Percentiles rank a stretch among this genome's conserved stretches.
phyloP scores from a whole-genome alignment of 1,140 invertebrate genomes.

The Plodia interpunctella region DNA sequence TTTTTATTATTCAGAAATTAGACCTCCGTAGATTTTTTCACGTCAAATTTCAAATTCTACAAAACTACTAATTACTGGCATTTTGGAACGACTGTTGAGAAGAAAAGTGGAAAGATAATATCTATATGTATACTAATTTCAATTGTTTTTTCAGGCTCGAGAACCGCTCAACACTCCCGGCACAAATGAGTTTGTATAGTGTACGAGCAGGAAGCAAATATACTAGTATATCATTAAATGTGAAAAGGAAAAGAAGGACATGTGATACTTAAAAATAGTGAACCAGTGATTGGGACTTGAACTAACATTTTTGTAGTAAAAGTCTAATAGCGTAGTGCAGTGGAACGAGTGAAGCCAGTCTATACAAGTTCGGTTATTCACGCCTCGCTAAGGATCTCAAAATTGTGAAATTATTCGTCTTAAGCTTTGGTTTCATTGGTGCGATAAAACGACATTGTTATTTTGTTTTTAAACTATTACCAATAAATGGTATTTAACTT shows the following conservation, averaged over 20 bases:
- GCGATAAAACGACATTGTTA: not conserved
- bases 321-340: conserved; percentile 51
- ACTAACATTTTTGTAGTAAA: conserved; percentile 48
- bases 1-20: too few relatives aligned
- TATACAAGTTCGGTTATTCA: conserved; percentile 46
- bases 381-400: conserved; percentile 53
- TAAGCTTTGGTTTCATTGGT: conserved; percentile 4
- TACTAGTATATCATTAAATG: conserved; percentile 66
- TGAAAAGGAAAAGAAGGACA: conserved; percentile 72
- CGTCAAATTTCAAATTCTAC: too few relatives aligned
- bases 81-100: too few relatives aligned
- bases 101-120: too few relatives aligned
- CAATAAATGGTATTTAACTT: too few relatives aligned
- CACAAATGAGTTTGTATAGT: conserved; percentile 84
- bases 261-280: conserved; percentile 64
- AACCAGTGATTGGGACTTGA: conserved; percentile 61
- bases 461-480: not conserved
- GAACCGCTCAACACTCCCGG: conserved; percentile 84
- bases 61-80: too few relatives aligned
- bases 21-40: too few relatives aligned
- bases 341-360: conserved; percentile 37
- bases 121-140: too few relatives aligned
- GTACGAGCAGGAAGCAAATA: conserved; percentile 65
- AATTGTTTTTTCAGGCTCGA: conserved; percentile 80
- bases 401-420: conserved; percentile 26